Conservation (phyloP, 2,797 vertebrate species). For the Pantherophis vulpinus region DNA sequence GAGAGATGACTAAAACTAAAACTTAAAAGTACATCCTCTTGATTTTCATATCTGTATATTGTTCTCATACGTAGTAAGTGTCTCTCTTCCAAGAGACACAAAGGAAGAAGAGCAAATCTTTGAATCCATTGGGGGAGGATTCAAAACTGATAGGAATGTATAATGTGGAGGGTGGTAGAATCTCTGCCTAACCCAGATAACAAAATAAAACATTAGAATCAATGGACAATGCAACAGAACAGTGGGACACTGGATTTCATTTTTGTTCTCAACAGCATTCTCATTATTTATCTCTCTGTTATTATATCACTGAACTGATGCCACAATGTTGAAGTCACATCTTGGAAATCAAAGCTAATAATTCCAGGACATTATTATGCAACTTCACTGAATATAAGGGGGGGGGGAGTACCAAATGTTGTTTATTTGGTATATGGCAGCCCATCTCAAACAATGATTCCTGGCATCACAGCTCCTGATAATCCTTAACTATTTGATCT, state of each 20-base stretch:
- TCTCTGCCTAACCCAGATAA: background rate
- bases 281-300: background rate
- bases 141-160: background rate
- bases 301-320: background rate
- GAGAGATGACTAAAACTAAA: background rate
- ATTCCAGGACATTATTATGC: background rate
- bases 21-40: background rate
- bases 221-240: background rate
- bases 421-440: background rate
- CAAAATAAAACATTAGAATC: background rate
- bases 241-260: background rate
- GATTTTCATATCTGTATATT: background rate
- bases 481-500: conserved; percentile 1
- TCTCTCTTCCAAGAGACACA: background rate
- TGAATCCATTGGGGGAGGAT: background rate
- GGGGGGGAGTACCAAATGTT: background rate
- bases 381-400: background rate
- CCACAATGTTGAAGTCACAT: background rate
- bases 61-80: background rate
- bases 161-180: background rate
- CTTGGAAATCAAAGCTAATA: background rate
- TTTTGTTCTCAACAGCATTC: background rate
- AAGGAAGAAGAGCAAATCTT: background rate
- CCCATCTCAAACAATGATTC: background rate
- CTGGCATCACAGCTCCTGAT: background rate